phyloP scores from a whole-genome alignment of 2,888 invertebrate species.

The Hybos culiciformis region DNA sequence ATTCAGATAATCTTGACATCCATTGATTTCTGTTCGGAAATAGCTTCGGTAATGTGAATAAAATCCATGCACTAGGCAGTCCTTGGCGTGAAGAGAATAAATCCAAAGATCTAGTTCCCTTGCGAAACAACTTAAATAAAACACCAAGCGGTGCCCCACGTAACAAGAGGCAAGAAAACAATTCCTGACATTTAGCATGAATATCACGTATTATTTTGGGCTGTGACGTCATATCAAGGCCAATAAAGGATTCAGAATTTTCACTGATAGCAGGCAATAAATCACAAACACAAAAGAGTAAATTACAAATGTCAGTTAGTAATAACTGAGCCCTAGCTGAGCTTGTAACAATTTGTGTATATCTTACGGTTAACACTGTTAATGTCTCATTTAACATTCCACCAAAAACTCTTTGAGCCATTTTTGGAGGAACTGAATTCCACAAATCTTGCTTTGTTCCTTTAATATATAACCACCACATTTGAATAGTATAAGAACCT shows the following conservation, averaged over 20 bases:
- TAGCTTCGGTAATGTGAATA: conserved; percentile 50
- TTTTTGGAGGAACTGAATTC: conserved; percentile 78
- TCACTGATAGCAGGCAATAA: conserved; percentile 55
- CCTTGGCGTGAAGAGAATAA: conserved; percentile 41
- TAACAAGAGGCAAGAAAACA: conserved; percentile 58
- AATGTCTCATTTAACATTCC: conserved; percentile 78
- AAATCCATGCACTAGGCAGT: conserved; percentile 53
- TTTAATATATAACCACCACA: conserved; percentile 77
- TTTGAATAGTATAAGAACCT: conserved; percentile 69
- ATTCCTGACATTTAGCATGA: conserved; percentile 68
- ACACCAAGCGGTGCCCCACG: conserved; percentile 62
- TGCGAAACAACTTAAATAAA: conserved; percentile 50
- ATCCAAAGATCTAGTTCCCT: conserved; percentile 42
- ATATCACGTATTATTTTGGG: conserved; percentile 63
- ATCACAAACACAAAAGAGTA: conserved; percentile 60
- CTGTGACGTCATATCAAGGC: conserved; percentile 41
- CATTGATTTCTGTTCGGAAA: conserved; percentile 37
- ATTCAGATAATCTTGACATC: conserved; percentile 36
- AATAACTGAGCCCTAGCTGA: conserved; percentile 43
- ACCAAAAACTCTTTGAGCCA: conserved; percentile 72
- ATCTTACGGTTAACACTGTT: conserved; percentile 64
- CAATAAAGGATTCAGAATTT: conserved; percentile 42
- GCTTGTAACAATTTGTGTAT: conserved; percentile 60
- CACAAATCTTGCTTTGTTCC: conserved; percentile 70
- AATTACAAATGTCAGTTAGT: conserved; percentile 62